These are phyloP conservation scores for Drosophila rellima DNA, from an alignment of 2,888 invertebrate genomes.

Conservation along the genomic window DNA sequence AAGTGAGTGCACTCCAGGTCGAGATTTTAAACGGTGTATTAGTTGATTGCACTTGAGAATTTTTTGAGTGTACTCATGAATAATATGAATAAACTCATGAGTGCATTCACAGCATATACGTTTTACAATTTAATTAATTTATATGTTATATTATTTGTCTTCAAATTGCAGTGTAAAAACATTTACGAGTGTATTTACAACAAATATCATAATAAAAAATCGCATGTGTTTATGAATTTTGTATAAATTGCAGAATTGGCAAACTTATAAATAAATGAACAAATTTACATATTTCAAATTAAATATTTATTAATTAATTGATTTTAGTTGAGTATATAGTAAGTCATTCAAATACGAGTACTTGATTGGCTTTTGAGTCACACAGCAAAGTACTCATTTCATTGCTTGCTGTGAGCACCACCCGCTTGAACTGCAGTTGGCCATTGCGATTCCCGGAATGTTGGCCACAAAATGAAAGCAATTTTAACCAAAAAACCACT, in stretches of 20 bases:
- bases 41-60: conserved; percentile 9
- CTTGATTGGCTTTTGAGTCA: conserved; percentile 14
- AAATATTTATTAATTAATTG: neutral
- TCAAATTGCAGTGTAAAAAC: neutral
- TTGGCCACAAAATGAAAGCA: conserved; percentile 42
- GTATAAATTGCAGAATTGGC: neutral
- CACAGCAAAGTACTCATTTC: neutral
- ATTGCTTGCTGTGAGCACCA: neutral
- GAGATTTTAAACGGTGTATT: conserved; percentile 3
- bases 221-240: too few species aligned
- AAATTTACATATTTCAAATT: neutral
- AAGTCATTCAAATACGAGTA: neutral
- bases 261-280: neutral
- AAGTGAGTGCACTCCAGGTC: conserved; percentile 23
- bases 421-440: conserved; percentile 21
- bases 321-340: neutral
- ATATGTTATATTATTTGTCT: neutral
- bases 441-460: conserved; percentile 35
- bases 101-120: neutral
- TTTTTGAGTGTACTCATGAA: neutral
- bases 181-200: neutral
- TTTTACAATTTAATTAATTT: neutral
- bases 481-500: conserved; percentile 40
- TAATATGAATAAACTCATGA: neutral
- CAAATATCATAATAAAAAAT: neutral